Evolutionary conservation across 2,113 vertebrate genomes (phyloP), one percentile per base, ranked within the genome.

Genomic region (Zonotrichia leucophrys): DNA sequence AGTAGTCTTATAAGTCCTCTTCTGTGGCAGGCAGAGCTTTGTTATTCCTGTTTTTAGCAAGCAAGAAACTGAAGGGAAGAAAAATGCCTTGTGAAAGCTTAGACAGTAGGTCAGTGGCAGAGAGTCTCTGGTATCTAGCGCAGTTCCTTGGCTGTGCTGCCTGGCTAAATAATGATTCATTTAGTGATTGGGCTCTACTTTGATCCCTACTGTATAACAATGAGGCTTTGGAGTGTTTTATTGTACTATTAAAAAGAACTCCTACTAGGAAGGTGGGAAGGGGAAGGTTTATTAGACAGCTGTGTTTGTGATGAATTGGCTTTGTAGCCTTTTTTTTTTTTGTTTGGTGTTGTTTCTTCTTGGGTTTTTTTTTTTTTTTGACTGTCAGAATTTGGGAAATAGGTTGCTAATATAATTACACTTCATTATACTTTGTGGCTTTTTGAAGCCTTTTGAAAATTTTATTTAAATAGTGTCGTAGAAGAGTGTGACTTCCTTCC

Each of bases 191-290:
- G 87, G 89, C 91, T 95, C 79, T 90, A 78, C 79, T 95, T 95
- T 81, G 92, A 96, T 90, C 83, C 80, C 52, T 53, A 73, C 82
- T 94, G 35, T 94, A 66, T 64, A 66, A 77, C 94, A 96, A 15
- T 88, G 88, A 96, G 52, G 82, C 94, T 95, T 90, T 96, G 90
- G 96, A 95, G 85, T 88, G 83, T 86, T 96, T 96, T 97, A 94
- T 94, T 96, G 84, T 95, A 89, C 95, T 97, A 49, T 97, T 96
- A 95, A 93, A 92, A 91, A 91, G 94, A 92, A 58, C 50, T 46
- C 63, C 87, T 95, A 23, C 91, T 66, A 69, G 87, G 78, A 93
- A 80, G 86, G 85, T 95, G 90, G 83, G 55, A 79, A 87, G 47
- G 87, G 90, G 87, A 93, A 94, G 81, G 85, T 97, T 97, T 96